Evolutionary conservation across 2,113 vertebrate species (phyloP).

Genomic region (Gymnobelideus leadbeateri): DNA sequence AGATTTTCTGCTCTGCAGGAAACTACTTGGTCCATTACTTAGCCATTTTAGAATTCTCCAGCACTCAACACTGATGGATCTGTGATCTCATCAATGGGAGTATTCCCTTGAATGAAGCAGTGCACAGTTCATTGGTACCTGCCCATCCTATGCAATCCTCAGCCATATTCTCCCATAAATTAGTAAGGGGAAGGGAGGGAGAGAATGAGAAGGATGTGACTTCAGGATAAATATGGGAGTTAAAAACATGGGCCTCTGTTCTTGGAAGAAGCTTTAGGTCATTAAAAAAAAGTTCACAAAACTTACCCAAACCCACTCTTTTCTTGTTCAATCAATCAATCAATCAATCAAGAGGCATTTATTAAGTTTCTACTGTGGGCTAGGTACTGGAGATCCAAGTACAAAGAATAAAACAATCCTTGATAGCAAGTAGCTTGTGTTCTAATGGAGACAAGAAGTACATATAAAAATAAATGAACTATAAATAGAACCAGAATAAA

Average conservation of each 20-base stretch:
- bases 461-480: background rate
- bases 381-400: background rate
- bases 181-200: background rate
- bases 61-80: background rate
- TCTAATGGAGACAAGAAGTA: background rate
- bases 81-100: background rate
- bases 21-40: background rate
- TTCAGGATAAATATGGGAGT: background rate
- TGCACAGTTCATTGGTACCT: background rate
- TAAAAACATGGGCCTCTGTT: background rate
- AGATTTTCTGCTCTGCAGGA: background rate
- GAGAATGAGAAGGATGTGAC: background rate
- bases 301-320: background rate
- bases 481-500: background rate
- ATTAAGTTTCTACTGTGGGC: background rate
- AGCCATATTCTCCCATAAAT: background rate
- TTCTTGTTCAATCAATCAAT: background rate
- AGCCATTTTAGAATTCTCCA: background rate
- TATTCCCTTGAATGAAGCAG: background rate
- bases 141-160: background rate
- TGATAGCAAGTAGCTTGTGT: background rate
- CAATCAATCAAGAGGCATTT: background rate
- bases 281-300: background rate
- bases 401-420: background rate
- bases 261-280: background rate